A percentile compares a stretch with the other conserved stretches of the same genome.
Evolutionary conservation across 2,797 vertebrate genomes (phyloP).

Genomic region (Coendou prehensilis): DNA sequence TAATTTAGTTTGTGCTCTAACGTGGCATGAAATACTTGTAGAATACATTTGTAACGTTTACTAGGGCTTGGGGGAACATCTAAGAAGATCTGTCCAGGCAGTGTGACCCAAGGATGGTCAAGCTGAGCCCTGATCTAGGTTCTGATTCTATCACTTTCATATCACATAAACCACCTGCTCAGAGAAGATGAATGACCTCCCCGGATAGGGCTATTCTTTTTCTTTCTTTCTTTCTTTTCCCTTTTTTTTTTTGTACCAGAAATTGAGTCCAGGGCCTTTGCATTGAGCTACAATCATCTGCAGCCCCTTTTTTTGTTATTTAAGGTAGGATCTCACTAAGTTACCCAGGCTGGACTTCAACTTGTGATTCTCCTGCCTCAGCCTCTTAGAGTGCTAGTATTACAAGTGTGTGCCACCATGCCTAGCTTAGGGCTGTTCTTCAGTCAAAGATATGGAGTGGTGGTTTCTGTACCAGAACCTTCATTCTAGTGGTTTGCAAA

Average conservation of each 20-base stretch:
- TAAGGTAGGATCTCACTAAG: not conserved
- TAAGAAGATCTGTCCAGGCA: not conserved
- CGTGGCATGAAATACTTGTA: not conserved
- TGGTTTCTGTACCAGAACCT: constrained; percentile 10
- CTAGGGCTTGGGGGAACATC: not conserved
- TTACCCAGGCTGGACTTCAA: not conserved
- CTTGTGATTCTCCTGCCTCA: not conserved
- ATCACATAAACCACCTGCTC: constrained; percentile 39
- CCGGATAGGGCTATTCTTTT: not conserved
- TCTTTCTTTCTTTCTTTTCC: no score
- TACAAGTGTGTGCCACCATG: not conserved
- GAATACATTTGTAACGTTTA: constrained; percentile 20
- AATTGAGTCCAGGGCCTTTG: not conserved
- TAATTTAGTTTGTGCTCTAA: constrained; percentile 37
- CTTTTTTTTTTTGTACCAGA: not conserved
- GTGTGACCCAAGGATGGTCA: not conserved
- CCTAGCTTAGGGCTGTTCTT: constrained; percentile 29
- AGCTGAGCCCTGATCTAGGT: not conserved
- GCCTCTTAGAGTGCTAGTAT: not conserved
- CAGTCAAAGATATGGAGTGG: not conserved
- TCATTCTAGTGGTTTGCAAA: constrained; percentile 51
- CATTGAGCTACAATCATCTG: not conserved
- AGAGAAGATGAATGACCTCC: constrained; percentile 31
- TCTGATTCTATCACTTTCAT: constrained; percentile 55
- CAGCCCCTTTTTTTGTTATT: not conserved